phyloP scores from a whole-genome alignment of 2,113 vertebrate genomes.

The Labrus mixtus region DNA sequence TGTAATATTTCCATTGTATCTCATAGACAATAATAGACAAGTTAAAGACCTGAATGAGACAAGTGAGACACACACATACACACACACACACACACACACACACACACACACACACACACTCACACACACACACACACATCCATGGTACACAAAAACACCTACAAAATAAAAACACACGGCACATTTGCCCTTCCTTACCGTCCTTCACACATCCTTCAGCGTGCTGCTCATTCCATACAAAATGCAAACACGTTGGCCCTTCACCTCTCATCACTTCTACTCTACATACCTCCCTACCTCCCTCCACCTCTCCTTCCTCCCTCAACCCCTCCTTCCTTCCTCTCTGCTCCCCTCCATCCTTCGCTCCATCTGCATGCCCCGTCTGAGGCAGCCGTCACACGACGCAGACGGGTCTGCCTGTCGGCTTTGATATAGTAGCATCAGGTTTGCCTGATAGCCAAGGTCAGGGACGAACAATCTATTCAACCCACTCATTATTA shows the following conservation, averaged over 20 bases:
- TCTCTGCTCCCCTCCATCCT: constrained; percentile 29
- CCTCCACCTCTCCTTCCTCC: constrained; percentile 1
- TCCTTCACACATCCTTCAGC: constrained; percentile 86
- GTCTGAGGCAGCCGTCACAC: constrained; percentile 55
- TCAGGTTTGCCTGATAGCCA: constrained; percentile 84
- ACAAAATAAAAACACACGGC: constrained; percentile 32
- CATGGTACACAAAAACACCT: constrained; percentile 5
- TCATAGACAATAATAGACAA: too few species aligned
- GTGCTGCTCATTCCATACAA: constrained; percentile 80
- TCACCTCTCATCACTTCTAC: constrained; percentile 56
- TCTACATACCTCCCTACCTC: constrained; percentile 45
- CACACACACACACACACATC: background rate
- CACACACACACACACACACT: background rate
- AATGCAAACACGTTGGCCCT: constrained; percentile 80
- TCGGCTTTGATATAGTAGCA: constrained; percentile 78
- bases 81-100: background rate
- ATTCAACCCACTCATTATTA: constrained; percentile 90
- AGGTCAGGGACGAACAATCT: constrained; percentile 90
- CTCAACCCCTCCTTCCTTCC: constrained; percentile 13
- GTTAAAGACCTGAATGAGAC: too few species aligned
- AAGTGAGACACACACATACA: too few species aligned
- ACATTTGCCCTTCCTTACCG: constrained; percentile 36
- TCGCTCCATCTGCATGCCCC: constrained; percentile 4
- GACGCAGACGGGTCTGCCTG: constrained; percentile 62
- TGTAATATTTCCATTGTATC: too few species aligned